A percentile compares a stretch with the other conserved stretches of the same genome.
Conservation (phyloP, 2,797 vertebrate species). For the Peromyscus aztecus region DNA sequence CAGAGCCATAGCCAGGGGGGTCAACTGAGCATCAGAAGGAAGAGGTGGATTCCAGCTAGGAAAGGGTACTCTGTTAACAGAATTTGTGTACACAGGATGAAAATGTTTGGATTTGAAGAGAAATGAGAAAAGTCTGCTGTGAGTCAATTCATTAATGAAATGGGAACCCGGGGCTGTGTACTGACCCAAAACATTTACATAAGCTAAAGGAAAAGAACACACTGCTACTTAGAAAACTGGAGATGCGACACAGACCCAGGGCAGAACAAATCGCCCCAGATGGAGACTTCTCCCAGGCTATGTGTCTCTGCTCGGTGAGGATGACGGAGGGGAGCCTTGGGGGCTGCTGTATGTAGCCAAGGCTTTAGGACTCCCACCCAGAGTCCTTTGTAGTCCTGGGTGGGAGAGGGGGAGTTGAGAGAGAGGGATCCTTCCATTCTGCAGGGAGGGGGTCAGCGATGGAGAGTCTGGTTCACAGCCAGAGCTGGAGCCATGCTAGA, state of each 20-base stretch:
- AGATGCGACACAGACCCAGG: slow-evolving; percentile 65
- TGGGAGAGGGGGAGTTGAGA: no score
- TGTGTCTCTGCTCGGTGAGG: slow-evolving; percentile 70
- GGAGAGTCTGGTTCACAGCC: not conserved
- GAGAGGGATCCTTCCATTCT: not conserved
- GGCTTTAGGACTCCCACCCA: slow-evolving; percentile 56
- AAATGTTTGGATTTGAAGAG: slow-evolving; percentile 63
- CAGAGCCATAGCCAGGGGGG: not conserved
- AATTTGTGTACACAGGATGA: slow-evolving; percentile 60
- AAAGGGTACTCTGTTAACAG: slow-evolving; percentile 68
- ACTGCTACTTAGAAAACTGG: slow-evolving; percentile 77
- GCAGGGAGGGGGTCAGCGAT: rapidly evolving
- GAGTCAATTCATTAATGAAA: slow-evolving; percentile 77
- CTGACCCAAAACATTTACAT: slow-evolving; percentile 82
- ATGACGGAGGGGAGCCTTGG: not conserved
- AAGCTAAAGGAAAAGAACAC: slow-evolving; percentile 72
- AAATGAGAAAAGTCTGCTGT: slow-evolving; percentile 70
- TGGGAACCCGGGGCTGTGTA: slow-evolving; percentile 81
- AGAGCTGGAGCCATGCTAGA: rapidly evolving
- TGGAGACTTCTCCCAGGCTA: slow-evolving; percentile 60
- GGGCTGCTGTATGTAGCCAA: not conserved
- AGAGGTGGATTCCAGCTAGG: slow-evolving; percentile 23
- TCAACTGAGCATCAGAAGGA: not conserved
- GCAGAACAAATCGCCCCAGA: slow-evolving; percentile 70
- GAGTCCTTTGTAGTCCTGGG: slow-evolving; percentile 64